Evolutionary conservation across 2,888 invertebrate species (phyloP), one percentile per base, ranked within the genome.

Genomic region (Xestia xanthographa): DNA sequence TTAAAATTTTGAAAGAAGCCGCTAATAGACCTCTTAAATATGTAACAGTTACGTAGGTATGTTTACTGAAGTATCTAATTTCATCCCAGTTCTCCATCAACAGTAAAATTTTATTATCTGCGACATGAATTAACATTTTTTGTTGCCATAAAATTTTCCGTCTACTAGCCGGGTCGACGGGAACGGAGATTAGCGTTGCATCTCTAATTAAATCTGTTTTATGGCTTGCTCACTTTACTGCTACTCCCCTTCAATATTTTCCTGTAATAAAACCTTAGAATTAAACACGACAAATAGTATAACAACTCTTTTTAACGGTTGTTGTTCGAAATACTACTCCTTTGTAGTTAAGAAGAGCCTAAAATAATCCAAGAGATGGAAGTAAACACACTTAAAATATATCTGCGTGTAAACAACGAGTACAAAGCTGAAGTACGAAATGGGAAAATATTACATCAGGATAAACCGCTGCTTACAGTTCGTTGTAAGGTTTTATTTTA

Each of bases 201-300:
- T 92, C 90, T 93, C 91, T 92, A 93, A 93, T 93, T 92, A 92
- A 92, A 92, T 88, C 88, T 87, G 89, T 83, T 87, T 87, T 86
- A 88, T 83, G 81, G 79, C 69, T 84, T 73, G 74, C 80, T 86
- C 81, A 79, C 77, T 88, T 86, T 81, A 86, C 79, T 86, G 60
- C 79, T 75, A 75, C 77, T 81, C 71, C 80, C 79, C 73, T 86
- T 88, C 80, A 75, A 86, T 87, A 82, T 78, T 82, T 84, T 11
- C 67, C 45, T 58, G 60, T 79, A 80, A 76, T 86, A 80, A 86
- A 80, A 70, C 58, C 67, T 75, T 50, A 75, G 69, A 85, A 70
- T 71, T 78, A 77, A 77, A 80, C 26, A 29, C 72, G 77, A 87
- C 77, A 81, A 83, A 86, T 78, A 79, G 63, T 1, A 68, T 22